phyloP scores from a whole-genome alignment of 2,797 vertebrate genomes.

The Phoeniculus purpureus region DNA sequence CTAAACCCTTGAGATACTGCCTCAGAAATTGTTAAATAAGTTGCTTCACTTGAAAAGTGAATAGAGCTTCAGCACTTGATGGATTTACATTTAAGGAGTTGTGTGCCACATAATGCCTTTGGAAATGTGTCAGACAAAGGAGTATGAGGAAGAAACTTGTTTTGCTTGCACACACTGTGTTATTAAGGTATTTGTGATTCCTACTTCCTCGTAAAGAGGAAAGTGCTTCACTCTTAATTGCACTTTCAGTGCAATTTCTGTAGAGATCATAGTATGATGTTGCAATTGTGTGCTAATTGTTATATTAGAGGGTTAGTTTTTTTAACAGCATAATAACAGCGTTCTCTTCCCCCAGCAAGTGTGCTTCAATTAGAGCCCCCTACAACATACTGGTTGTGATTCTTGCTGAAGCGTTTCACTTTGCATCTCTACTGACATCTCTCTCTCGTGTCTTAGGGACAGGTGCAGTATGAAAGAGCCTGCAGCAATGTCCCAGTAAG shows the following conservation, averaged over 20 bases:
- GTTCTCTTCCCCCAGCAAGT: slow-evolving; percentile 11
- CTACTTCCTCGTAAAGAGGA: neutral
- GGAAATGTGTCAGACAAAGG: slow-evolving; percentile 2
- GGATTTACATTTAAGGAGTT: slow-evolving; percentile 45
- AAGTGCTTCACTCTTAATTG: neutral
- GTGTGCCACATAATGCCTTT: neutral
- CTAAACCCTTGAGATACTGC: slow-evolving; percentile 69
- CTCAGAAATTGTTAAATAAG: slow-evolving; percentile 74
- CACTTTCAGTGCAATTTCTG: neutral
- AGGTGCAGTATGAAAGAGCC: neutral
- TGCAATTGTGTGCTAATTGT: slow-evolving; percentile 18
- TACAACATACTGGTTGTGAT: neutral
- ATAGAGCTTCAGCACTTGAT: slow-evolving; percentile 44
- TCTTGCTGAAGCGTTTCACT: slow-evolving; percentile 20
- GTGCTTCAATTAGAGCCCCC: neutral
- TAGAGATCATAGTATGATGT: neutral
- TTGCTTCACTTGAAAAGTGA: slow-evolving; percentile 59
- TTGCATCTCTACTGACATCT: neutral
- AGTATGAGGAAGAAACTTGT: neutral
- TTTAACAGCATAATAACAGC: slow-evolving; percentile 14
- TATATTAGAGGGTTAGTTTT: slow-evolving; percentile 14
- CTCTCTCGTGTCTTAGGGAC: neutral
- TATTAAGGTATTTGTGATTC: neutral
- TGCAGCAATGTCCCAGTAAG: neutral
- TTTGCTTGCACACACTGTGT: neutral